A percentile compares a stretch with the other conserved stretches of the same genome.
These are phyloP conservation scores for Epinotia brunnichana DNA, from an alignment of 2,888 invertebrate species.

Conservation along the genomic window DNA sequence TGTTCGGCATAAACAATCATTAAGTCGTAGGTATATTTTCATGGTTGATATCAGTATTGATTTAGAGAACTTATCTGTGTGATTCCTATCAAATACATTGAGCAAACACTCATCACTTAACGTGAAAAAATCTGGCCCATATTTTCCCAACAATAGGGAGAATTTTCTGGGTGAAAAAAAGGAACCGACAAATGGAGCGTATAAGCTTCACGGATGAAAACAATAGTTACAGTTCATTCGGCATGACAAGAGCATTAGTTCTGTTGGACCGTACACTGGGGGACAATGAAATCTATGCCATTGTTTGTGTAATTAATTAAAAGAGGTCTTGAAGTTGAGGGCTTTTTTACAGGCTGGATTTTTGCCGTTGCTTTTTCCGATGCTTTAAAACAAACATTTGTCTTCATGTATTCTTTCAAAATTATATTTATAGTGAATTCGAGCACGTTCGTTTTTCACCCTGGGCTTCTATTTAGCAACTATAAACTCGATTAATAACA, in stretches of 20 bases:
- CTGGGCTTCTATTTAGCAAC: no score
- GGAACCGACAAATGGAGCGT: constrained; percentile 42
- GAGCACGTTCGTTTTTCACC: no score
- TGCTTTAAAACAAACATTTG: neutral
- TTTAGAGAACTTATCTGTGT: neutral
- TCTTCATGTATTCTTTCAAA: neutral
- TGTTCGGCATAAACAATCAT: neutral
- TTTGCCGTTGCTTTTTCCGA: constrained; percentile 8
- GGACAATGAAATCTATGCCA: constrained; percentile 48
- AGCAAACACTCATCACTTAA: constrained; percentile 17
- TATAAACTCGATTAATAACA: no score
- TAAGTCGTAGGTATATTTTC: neutral
- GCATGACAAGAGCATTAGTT: constrained; percentile 64
- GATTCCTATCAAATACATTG: neutral
- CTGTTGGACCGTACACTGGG: constrained; percentile 53
- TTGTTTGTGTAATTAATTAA: constrained; percentile 40
- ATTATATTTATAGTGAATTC: no score
- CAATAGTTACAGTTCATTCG: constrained; percentile 71
- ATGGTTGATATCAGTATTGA: neutral
- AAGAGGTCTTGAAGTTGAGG: constrained; percentile 34
- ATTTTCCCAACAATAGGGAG: constrained; percentile 40
- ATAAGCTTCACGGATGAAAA: constrained; percentile 56
- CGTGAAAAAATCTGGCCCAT: constrained; percentile 36
- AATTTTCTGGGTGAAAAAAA: constrained; percentile 39
- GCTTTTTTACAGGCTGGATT: constrained; percentile 28